Evolutionary conservation across 2,888 invertebrate species (phyloP), one percentile per base, ranked within the genome.

Genomic region (Octonoba sinensis): DNA sequence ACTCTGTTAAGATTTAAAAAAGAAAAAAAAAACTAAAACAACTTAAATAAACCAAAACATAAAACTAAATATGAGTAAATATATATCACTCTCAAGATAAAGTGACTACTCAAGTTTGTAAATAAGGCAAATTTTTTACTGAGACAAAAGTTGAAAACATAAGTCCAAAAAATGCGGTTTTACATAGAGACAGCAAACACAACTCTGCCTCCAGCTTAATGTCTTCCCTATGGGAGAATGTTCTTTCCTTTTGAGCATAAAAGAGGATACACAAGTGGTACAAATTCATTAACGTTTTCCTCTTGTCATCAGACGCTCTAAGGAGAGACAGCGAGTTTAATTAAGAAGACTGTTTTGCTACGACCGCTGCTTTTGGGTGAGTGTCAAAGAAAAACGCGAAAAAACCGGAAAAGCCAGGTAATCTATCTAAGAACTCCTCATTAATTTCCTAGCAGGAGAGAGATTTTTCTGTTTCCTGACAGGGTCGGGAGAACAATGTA

Each of bases 361-460:
- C 49, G 60, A 24, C 49, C 67, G 59, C 66, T 57, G 65, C 65
- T 51, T 11, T 36, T 47, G 59, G 77, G 65, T 78, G 77, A 60
- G 47, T 78, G 77, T 71, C 71, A 78, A 71, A 78, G 66, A 54
- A 64, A 70, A 20, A 70, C 49, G 65, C 11, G 47, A 44, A 67
- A 67, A 54, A 67, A 75, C n/a, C 12, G 47, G 70, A 56, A 76
- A 75, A 51, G 51, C 46, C 47, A 22, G 46, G 49, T 72, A 72
- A 79, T 79, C 78, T 67, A 79, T 79, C 78, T 79, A 59, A 56
- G 72, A 72, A 79, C 59, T 79, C 60, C 60, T 60, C 78, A 79
- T 72, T 79, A 79, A 79, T 67, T 72, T 72, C 66, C 72, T 59
- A 27, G 44, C 36, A 57, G 47, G 71, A 71, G 57, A 46, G 62